Conservation (phyloP, 2,797 vertebrate species). For the Diplodus puntazzo region DNA sequence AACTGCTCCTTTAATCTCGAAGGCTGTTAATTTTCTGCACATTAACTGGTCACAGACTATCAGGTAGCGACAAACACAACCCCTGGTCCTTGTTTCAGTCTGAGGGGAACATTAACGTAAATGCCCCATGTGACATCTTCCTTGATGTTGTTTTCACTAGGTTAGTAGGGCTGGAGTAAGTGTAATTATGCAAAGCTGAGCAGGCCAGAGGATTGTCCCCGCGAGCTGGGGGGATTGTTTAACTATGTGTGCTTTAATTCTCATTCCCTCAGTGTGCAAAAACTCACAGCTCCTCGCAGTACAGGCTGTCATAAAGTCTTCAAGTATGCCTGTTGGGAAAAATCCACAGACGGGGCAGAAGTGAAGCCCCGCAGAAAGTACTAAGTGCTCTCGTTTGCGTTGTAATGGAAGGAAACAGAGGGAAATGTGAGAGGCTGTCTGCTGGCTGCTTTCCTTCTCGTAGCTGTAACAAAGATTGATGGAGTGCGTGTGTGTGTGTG, state of each 20-base stretch:
- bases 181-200: slow-evolving; percentile 56
- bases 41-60: slow-evolving; percentile 33
- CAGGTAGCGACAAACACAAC: slow-evolving; percentile 34
- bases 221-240: slow-evolving; percentile 44
- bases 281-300: slow-evolving; percentile 46
- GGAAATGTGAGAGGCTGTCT: slow-evolving; percentile 41
- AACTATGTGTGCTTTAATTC: slow-evolving; percentile 55
- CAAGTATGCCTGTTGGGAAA: slow-evolving; percentile 21
- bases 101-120: slow-evolving; percentile 31
- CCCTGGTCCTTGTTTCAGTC: slow-evolving; percentile 1
- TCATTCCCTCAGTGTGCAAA: slow-evolving; percentile 37
- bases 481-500: slow-evolving; percentile 11
- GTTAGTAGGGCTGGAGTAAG: slow-evolving; percentile 41
- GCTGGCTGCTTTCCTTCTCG: slow-evolving; percentile 41
- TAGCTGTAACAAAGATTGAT: slow-evolving; percentile 67
- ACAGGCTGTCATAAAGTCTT: slow-evolving; percentile 42
- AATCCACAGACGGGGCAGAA: slow-evolving; percentile 38
- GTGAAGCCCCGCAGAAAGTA: slow-evolving; percentile 37
- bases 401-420: slow-evolving; percentile 55
- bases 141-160: slow-evolving; percentile 45
- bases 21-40: slow-evolving; percentile 24
- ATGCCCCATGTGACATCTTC: slow-evolving; percentile 20
- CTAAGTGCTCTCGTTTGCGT: slow-evolving; percentile 48
- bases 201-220: slow-evolving; percentile 29
- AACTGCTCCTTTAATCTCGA: slow-evolving; percentile 28